Percentiles rank a stretch among this genome's conserved stretches.
Conservation (phyloP, 2,797 vertebrate genomes). For the Sebastes hubbsi region DNA sequence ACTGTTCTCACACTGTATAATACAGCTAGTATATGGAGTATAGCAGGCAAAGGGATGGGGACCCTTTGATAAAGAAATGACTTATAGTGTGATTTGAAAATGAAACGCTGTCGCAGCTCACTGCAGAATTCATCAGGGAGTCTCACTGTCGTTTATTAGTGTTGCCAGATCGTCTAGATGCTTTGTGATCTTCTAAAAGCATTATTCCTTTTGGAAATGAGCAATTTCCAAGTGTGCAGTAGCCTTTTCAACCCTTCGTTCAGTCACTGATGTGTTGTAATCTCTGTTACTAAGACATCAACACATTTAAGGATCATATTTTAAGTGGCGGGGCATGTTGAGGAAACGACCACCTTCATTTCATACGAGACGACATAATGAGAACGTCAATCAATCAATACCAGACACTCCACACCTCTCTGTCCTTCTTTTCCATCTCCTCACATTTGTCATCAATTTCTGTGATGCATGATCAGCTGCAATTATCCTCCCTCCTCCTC, state of each 20-base stretch:
- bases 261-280: not conserved
- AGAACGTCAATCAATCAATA: conserved; percentile 27
- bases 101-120: conserved; percentile 3
- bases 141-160: not conserved
- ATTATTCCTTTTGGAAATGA: not conserved
- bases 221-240: not conserved
- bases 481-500: conserved; percentile 24
- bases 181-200: not conserved
- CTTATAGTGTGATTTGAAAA: not conserved
- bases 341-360: conserved; percentile 4
- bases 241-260: not conserved
- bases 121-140: conserved; percentile 15
- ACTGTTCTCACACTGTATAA: not conserved
- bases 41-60: not conserved
- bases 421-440: not conserved
- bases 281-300: not conserved
- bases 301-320: not conserved
- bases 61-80: not conserved
- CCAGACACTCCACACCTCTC: not conserved
- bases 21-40: not conserved
- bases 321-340: not conserved
- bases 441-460: conserved; percentile 27
- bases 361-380: not conserved
- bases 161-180: not conserved
- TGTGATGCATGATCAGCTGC: conserved; percentile 43